Evolutionary conservation across 2,888 invertebrate species (phyloP), one percentile per base, ranked within the genome.

Genomic region (Chrysolina haemoptera): DNA sequence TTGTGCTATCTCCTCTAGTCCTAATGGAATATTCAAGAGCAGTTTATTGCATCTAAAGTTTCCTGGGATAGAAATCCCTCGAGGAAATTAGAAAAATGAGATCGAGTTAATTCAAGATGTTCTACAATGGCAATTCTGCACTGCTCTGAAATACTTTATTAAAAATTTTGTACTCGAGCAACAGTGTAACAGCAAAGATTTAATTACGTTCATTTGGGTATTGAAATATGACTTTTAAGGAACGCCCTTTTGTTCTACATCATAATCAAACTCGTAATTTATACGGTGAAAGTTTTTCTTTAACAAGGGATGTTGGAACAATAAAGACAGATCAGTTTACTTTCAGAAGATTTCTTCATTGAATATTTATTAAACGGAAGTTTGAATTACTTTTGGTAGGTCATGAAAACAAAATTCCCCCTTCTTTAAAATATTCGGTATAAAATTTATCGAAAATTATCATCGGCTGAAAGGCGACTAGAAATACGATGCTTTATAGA

Each of bases 161-260:
- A 46, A 65, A 43, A 48, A 43, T 65, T 65, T 65, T 27, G 46
- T 22, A 65, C 18, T 65, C 48, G n/a, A 41, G 46, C n/a, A 46
- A 46, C 18, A 22, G 18, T 65, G 48, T 65, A n/a, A 43, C 16
- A 18, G 14, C 46, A 20, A 6, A 22, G 65, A 48, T 65, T 64
- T 43, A 65, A 65, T 65, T 65, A 63, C 63, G 41, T 63, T 63
- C 43, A n/a, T 63, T 63, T 41, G 46, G 46, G n/a, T 46, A 46
- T 46, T 14, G 46, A 46, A 46, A 46, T 46, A n/a, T 12, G 46
- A n/a, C 14, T n/a, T 46, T n/a, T 46, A n/a, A 46, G 46, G 46
- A 12, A 46, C n/a, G n/a, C 3, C 1, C 46, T 46, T 46, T 46
- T 46, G 46, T 46, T 35, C 8, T 46, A 46, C 46, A 14, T 46